phyloP scores from a whole-genome alignment of 2,797 vertebrate species.

The Eulemur mongoz region DNA sequence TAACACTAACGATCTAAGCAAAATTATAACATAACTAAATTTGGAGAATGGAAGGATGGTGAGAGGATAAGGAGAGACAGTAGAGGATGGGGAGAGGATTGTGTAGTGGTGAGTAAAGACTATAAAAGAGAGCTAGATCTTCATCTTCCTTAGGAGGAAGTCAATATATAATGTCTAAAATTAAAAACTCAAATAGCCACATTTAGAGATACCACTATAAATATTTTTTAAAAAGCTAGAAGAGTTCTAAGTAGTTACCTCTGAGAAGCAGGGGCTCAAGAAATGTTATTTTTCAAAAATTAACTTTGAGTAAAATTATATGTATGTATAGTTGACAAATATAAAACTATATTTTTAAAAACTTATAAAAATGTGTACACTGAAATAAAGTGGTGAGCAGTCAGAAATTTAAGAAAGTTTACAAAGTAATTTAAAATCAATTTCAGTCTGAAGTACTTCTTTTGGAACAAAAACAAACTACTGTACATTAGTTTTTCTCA shows the following conservation, averaged over 20 bases:
- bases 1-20: not conserved
- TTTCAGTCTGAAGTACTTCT: not conserved
- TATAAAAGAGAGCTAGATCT: not conserved
- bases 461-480: conserved; percentile 10
- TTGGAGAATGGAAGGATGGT: not conserved
- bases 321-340: not conserved
- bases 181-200: conserved; percentile 15
- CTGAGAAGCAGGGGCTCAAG: not conserved
- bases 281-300: conserved; percentile 32
- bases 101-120: not conserved
- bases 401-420: conserved; percentile 23
- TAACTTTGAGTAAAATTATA: not conserved
- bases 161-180: not conserved
- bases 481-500: not conserved
- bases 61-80: not conserved
- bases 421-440: conserved; percentile 20
- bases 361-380: not conserved
- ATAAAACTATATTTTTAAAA: not conserved
- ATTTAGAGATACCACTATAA: not conserved
- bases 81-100: not conserved
- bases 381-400: not conserved
- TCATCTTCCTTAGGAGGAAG: not conserved
- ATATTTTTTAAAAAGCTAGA: not conserved
- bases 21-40: conserved; percentile 2
- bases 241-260: not conserved